phyloP scores from a whole-genome alignment of 2,797 vertebrate species.

The Otus scops region DNA sequence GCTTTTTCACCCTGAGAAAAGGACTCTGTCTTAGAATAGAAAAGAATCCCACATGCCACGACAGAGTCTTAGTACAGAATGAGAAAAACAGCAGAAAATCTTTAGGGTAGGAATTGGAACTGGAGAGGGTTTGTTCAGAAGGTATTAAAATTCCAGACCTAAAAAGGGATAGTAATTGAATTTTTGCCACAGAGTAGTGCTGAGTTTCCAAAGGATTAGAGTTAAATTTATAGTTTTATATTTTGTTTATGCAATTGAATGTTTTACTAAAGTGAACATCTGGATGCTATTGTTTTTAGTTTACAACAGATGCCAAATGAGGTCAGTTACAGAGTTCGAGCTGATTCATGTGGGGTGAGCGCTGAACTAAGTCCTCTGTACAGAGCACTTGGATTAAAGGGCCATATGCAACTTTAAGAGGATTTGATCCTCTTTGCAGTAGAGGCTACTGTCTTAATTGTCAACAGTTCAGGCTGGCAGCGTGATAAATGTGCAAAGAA shows the following conservation, averaged over 20 bases:
- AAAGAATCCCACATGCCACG: background rate
- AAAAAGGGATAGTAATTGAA: background rate
- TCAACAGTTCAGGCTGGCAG: background rate
- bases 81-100: background rate
- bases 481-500: background rate
- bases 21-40: background rate
- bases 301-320: constrained; percentile 56
- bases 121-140: background rate
- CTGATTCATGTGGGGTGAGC: background rate
- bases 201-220: background rate
- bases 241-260: background rate
- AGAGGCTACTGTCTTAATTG: constrained; percentile 30
- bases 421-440: constrained; percentile 46
- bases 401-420: constrained; percentile 49
- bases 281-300: constrained; percentile 9
- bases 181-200: background rate
- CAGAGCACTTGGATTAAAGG: constrained; percentile 32
- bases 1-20: background rate
- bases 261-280: constrained; percentile 32
- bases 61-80: background rate
- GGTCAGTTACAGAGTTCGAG: constrained; percentile 34
- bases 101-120: background rate
- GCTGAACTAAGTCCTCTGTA: background rate
- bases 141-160: background rate
- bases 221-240: background rate